Conservation (phyloP, 1,140 invertebrate species). For the Harlomillsia oculata region DNA sequence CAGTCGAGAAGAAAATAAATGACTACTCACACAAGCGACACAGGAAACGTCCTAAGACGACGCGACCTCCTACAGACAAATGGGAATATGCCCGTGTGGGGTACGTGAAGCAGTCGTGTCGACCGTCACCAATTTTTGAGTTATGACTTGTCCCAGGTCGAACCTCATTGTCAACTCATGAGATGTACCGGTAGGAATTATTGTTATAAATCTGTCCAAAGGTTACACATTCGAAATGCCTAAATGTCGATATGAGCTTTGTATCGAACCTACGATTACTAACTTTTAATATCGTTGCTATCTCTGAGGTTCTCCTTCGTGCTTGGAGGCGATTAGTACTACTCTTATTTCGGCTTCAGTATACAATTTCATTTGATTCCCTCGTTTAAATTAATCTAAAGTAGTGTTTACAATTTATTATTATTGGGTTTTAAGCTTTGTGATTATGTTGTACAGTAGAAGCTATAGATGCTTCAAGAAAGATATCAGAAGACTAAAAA, state of each 20-base stretch:
- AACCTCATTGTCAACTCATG: constrained; percentile 4
- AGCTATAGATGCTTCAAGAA: too few relatives aligned
- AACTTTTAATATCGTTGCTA: too few relatives aligned
- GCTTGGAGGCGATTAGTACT: too few relatives aligned
- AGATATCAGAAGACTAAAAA: too few relatives aligned
- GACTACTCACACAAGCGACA: neutral
- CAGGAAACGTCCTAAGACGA: neutral
- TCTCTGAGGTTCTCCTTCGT: too few relatives aligned
- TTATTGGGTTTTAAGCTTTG: neutral
- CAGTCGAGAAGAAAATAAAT: neutral
- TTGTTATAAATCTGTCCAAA: constrained; percentile 7
- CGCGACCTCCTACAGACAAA: too few relatives aligned
- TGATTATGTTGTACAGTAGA: constrained; percentile 2
- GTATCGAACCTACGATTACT: neutral
- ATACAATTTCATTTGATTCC: too few relatives aligned
- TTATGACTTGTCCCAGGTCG: neutral
- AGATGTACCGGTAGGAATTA: too few relatives aligned
- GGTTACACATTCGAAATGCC: neutral
- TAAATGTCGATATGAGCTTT: neutral
- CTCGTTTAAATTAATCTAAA: too few relatives aligned
- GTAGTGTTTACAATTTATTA: neutral
- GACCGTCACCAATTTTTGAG: constrained; percentile 5
- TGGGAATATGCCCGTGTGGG: too few relatives aligned
- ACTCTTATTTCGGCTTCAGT: too few relatives aligned
- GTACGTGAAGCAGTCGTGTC: too few relatives aligned